Evolutionary conservation across 2,113 vertebrate species (phyloP), one percentile per base, ranked within the genome.

Genomic region (Anhinga rufa): DNA sequence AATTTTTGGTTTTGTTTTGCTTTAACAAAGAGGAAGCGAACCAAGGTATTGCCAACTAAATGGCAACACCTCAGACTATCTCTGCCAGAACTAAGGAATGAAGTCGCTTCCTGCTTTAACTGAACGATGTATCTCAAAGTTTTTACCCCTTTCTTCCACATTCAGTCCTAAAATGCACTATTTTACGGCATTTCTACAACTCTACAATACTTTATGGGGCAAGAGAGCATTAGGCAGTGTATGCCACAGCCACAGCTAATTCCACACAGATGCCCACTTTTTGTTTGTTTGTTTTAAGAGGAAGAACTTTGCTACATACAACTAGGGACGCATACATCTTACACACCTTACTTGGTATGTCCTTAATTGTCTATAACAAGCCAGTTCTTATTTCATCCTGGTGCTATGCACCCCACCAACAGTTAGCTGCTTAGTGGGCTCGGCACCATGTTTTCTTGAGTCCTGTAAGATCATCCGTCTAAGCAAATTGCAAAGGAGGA

Each of bases 391-490:
- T 8, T 89, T 64, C 69, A 74, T 58, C 84, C 46, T 86, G 1
- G 55, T 86, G 93, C 80, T 84, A 14, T 36, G 52, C 94, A 79
- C 82, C 62, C 70, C 72, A 58, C 94, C 77, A 48, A 38, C 69
- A 48, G 52, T 51, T 58, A 84, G 90, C 94, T 94, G 83, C 66
- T 88, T 54, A 70, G 68, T 96, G 88, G 89, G 85, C 92, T 96
- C 85, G 0, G 93, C 93, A 70, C 95, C 90, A 17, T 90, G 82
- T 95, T 81, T 72, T 46, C 71, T 34, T 55, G 71, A 95, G 94
- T 96, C 94, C 96, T 83, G 91, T 93, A 40, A 96, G 93, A 58
- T 79, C 90, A 40, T 93, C 78, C 4, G 57, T 94, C 70, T 32
- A 52, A 95, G 44, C 86, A 65, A 44, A 69, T 44, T 32, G 87